phyloP scores from a whole-genome alignment of 1,140 invertebrate species.

The Nebria ingens region DNA sequence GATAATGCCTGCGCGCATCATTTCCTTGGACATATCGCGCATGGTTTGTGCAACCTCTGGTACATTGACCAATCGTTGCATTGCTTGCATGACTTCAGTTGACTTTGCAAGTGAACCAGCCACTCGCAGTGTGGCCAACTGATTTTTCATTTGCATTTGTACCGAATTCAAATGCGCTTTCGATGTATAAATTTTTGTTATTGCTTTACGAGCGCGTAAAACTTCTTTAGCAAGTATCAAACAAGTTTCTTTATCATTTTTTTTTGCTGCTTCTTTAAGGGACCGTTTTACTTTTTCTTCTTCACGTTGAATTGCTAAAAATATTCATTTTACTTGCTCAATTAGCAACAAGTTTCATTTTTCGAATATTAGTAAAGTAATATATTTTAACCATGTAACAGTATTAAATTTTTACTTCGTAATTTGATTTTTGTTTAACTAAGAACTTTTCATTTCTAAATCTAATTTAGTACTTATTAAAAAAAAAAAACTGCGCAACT shows the following conservation, averaged over 20 bases:
- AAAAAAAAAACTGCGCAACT: too few relatives aligned
- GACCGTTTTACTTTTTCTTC: conserved; percentile 94
- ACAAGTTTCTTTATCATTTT: conserved; percentile 91
- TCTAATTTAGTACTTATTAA: too few relatives aligned
- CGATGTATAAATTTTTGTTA: conserved; percentile 84
- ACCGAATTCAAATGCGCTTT: conserved; percentile 98
- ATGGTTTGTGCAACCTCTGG: conserved; percentile 93
- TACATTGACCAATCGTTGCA: conserved; percentile 83
- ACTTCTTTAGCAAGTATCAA: conserved; percentile 93
- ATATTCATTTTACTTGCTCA: conserved; percentile 15
- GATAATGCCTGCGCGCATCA: conserved; percentile 99
- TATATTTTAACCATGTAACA: too few relatives aligned
- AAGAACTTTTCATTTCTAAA: too few relatives aligned
- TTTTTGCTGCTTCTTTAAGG: conserved; percentile 92
- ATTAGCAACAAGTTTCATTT: conserved; percentile 20
- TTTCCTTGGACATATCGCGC: conserved; percentile 96
- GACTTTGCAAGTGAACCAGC: conserved; percentile 32
- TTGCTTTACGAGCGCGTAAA: conserved; percentile 77
- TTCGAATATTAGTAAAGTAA: conserved; percentile 18
- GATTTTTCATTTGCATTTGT: conserved; percentile 96
- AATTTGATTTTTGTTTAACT: too few relatives aligned
- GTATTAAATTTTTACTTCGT: conserved; percentile 22
- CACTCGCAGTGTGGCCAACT: conserved; percentile 47
- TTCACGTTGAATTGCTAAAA: conserved; percentile 82
- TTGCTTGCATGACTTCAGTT: conserved; percentile 78